These are phyloP conservation scores for Callospermophilus lateralis DNA, from an alignment of 2,113 vertebrate genomes.

Conservation along the genomic window DNA sequence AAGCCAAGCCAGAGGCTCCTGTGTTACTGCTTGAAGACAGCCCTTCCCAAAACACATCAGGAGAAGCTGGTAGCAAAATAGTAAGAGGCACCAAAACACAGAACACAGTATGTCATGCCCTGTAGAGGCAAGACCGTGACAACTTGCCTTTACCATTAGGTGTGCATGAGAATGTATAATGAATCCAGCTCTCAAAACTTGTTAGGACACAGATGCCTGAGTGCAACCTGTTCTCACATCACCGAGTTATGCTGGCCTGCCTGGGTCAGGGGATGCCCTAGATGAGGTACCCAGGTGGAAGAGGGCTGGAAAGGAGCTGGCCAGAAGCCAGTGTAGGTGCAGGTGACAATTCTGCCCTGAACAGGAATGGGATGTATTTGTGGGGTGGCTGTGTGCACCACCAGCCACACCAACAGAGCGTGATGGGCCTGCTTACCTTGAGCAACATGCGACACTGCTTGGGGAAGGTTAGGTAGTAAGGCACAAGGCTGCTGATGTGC, in stretches of 20 bases:
- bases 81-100: no score
- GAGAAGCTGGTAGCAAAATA: no score
- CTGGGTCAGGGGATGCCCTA: neutral
- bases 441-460: conserved; percentile 95
- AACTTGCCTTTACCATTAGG: no score
- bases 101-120: fast-evolving
- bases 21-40: neutral
- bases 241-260: neutral
- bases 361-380: neutral
- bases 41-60: neutral
- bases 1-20: no score
- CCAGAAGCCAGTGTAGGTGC: neutral
- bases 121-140: no score
- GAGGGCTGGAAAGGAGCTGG: neutral
- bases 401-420: neutral
- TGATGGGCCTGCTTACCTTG: conserved; percentile 88
- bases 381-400: neutral
- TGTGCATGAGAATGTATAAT: no score
- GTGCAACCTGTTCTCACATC: neutral
- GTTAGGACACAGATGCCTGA: neutral
- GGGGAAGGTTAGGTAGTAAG: conserved; percentile 94
- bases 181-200: no score
- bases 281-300: neutral
- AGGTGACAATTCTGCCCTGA: neutral
- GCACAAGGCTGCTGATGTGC: conserved; percentile 90